phyloP scores from a whole-genome alignment of 2,113 vertebrate genomes.

The Ammodytes dubius region DNA sequence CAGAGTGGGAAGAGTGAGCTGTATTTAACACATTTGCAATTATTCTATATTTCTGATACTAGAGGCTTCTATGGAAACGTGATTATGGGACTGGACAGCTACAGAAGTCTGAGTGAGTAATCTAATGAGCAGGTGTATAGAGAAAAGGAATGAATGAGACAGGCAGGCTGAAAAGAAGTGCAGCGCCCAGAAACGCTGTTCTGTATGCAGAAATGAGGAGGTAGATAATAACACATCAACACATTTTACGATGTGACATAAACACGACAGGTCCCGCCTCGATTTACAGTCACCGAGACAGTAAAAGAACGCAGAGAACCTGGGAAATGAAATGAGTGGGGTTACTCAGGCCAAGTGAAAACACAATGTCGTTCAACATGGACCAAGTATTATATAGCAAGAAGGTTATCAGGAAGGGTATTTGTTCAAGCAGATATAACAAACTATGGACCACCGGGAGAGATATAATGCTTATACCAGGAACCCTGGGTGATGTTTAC shows the following conservation, averaged over 20 bases:
- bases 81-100: slow-evolving; percentile 45
- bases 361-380: slow-evolving; percentile 29
- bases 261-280: slow-evolving; percentile 45
- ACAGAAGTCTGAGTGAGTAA: slow-evolving; percentile 38
- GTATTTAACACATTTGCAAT: slow-evolving; percentile 56
- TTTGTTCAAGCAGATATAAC: slow-evolving; percentile 47
- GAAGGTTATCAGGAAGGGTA: slow-evolving; percentile 65
- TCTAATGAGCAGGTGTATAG: slow-evolving; percentile 48
- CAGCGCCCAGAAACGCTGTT: slow-evolving; percentile 5
- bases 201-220: slow-evolving; percentile 58
- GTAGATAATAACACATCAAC: slow-evolving; percentile 60
- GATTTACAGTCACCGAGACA: slow-evolving; percentile 46
- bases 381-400: slow-evolving; percentile 20
- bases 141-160: slow-evolving; percentile 41
- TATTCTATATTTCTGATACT: slow-evolving; percentile 6
- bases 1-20: neutral
- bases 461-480: slow-evolving; percentile 50
- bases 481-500: slow-evolving; percentile 44
- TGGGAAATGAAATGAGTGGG: neutral
- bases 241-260: slow-evolving; percentile 51
- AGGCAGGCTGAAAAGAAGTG: slow-evolving; percentile 10
- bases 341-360: slow-evolving; percentile 25
- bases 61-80: slow-evolving; percentile 22
- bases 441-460: slow-evolving; percentile 43
- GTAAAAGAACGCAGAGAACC: slow-evolving; percentile 8